Base-by-base conservation (phyloP, 1,140 invertebrate genomes). In the Drosophila pseudoobscura region DNA sequence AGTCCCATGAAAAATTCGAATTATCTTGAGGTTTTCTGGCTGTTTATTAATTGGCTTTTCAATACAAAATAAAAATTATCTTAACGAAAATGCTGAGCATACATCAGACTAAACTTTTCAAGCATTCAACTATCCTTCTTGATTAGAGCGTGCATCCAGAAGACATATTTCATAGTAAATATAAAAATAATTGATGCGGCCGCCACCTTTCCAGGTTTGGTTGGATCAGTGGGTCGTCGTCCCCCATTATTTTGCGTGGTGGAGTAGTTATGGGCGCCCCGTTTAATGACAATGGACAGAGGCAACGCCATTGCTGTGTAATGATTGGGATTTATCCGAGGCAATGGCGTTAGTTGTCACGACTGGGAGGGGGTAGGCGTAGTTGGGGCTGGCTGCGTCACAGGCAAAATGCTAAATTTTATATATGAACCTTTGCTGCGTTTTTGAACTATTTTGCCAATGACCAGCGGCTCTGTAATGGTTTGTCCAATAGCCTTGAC, bases 391-490 rank as follows among this genome's bases (percentile, higher is more conserved):
- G 39, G 4, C 0, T 63, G 13, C 2, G 56, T 50, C 50, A 74
- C 51, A 1, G 94, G 94, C 20, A 93, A 31, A 55, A 95, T 92
- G 83, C 93, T 94, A 75, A 95, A 94, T 79, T 92, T 93, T 9
- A 94, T 90, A 49, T 91, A 92, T 31, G 88, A 91, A 24, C 93
- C 93, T 87, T 94, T 94, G 6, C 76, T 82, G 65, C 93, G 92
- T 80, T 94, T 95, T 73, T 95, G 94, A 2, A 94, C 89, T 46
- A 94, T 83, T 88, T 92, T 93, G 0, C 92, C 90, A 58, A 89
- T 77, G 15, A 92, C 74, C 70, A 93, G 80, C 5, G 92, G 80
- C 52, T 93, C 92, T 58, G 93, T 93, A n/a, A 95, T 92, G 9
- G 77, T 69, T 39, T 91, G 73, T 73, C 92, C 93, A 39, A 95